phyloP scores from a whole-genome alignment of 2,888 invertebrate genomes.

The Hypselothyrea guttata region DNA sequence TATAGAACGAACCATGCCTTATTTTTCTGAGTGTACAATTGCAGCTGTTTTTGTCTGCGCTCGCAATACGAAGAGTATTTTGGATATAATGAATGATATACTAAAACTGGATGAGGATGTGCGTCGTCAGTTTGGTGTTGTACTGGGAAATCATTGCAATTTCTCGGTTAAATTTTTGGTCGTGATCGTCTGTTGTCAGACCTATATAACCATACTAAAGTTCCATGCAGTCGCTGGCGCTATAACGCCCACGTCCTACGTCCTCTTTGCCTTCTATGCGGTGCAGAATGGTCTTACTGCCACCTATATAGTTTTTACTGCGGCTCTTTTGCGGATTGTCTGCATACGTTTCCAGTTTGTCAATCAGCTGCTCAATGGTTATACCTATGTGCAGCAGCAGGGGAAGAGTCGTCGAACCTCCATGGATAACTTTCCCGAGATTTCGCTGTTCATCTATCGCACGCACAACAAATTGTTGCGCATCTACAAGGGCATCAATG shows the following conservation, averaged over 20 bases:
- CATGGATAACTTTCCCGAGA: constrained; percentile 73
- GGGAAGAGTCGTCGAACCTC: constrained; percentile 22
- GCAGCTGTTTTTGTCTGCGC: constrained; percentile 69
- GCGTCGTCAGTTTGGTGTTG: constrained; percentile 56
- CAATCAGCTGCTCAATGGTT: constrained; percentile 72
- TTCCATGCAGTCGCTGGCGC: constrained; percentile 42
- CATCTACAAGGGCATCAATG: constrained; percentile 77
- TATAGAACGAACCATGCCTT: too few relatives aligned
- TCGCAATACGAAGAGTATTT: constrained; percentile 65
- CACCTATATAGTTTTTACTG: constrained; percentile 73
- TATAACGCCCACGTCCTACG: constrained; percentile 63
- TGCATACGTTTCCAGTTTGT: constrained; percentile 76
- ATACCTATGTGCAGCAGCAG: constrained; percentile 66
- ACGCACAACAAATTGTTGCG: constrained; percentile 77
- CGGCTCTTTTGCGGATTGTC: constrained; percentile 73
- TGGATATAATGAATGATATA: constrained; percentile 77
- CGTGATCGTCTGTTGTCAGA: constrained; percentile 65
- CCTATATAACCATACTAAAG: constrained; percentile 70
- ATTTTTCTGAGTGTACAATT: too few relatives aligned
- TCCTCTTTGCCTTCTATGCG: constrained; percentile 68
- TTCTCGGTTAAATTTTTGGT: constrained; percentile 66
- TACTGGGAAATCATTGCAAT: constrained; percentile 67
- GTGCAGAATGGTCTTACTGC: constrained; percentile 76
- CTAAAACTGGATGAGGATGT: constrained; percentile 78
- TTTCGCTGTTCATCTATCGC: constrained; percentile 77